Base-by-base conservation (phyloP, 2,888 invertebrate genomes). In the Spisula solida region DNA sequence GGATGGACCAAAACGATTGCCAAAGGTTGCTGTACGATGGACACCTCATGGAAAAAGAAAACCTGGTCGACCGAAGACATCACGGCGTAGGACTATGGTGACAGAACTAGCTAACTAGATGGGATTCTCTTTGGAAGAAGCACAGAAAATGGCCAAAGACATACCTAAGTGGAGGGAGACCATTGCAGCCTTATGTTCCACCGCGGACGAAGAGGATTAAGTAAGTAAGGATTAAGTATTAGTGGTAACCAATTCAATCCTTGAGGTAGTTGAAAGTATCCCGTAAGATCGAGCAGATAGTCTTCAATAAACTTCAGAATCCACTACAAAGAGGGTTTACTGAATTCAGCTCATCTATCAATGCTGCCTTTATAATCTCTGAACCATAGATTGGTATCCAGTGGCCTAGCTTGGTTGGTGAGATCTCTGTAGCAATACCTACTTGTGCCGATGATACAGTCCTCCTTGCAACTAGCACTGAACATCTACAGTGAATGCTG, bases 241-340 rank as follows among this genome's bases (percentile, higher is more conserved):
- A 5, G 31, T 51, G 0, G 78, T 51, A n/a, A 84, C 84, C 25
- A 18, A 25, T 25, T 25, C 70, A 2, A 41, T 41, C 8, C 2
- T 41, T 6, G 31, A 79, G 31, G 5, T 56, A 10, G 14, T 85
- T 31, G 85, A 85, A 56, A 85, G 75, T 29, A 85, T 85, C 18
- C 56, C 79, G 34, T 79, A 85, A 41, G 48, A 20, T 2, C 12
- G 85, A 79, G 14, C 79, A n/a, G 79, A 85, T 18, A 51, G 16
- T 84, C 5, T 79, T 85, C 31, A 18, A 85, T 41, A 31, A 5
- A 29, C 34, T 41, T 51, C 79, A 85, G 29, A 75, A 85, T n/a
- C 79, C 79, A 16, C 55, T 84, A 25, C 84, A 84, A 55, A 47
- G 78, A 51, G 75, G 75, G 20, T 84, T 84, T 51, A 85, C 85